phyloP scores from a whole-genome alignment of 2,113 vertebrate species.

The Synodontis membranacea region DNA sequence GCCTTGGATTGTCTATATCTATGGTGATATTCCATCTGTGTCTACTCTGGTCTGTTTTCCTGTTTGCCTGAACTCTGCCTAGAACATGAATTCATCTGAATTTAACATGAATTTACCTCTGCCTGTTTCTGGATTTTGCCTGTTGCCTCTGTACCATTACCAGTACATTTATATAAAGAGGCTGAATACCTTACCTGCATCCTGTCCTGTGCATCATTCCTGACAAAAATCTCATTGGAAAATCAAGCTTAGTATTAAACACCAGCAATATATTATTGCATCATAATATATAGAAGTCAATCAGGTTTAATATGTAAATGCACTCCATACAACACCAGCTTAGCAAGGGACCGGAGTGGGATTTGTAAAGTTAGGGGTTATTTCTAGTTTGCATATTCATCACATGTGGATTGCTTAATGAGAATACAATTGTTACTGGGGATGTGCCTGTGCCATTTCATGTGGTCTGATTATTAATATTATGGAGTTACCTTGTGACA shows the following conservation, averaged over 20 bases:
- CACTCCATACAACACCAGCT: neutral
- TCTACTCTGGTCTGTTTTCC: too few species aligned
- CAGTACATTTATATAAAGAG: too few species aligned
- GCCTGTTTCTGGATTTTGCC: too few species aligned
- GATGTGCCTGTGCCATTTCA: neutral
- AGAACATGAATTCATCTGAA: too few species aligned
- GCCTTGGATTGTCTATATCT: too few species aligned
- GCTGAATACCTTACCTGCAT: too few species aligned
- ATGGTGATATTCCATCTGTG: too few species aligned
- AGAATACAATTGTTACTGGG: neutral
- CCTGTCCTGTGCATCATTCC: too few species aligned
- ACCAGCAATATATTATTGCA: neutral
- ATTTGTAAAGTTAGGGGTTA: neutral
- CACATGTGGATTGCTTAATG: neutral
- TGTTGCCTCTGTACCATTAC: too few species aligned
- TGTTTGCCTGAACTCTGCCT: too few species aligned
- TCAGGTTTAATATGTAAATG: neutral
- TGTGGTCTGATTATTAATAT: neutral
- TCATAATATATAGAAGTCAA: neutral
- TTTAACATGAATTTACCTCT: too few species aligned
- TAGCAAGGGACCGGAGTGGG: neutral
- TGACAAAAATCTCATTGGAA: neutral
- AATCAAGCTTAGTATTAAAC: neutral
- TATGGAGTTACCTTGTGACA: too few species aligned
- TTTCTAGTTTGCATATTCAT: neutral